A percentile compares a stretch with the other conserved stretches of the same genome.
Conservation (phyloP, 2,797 vertebrate genomes). For the Dromococcyx pavoninus region DNA sequence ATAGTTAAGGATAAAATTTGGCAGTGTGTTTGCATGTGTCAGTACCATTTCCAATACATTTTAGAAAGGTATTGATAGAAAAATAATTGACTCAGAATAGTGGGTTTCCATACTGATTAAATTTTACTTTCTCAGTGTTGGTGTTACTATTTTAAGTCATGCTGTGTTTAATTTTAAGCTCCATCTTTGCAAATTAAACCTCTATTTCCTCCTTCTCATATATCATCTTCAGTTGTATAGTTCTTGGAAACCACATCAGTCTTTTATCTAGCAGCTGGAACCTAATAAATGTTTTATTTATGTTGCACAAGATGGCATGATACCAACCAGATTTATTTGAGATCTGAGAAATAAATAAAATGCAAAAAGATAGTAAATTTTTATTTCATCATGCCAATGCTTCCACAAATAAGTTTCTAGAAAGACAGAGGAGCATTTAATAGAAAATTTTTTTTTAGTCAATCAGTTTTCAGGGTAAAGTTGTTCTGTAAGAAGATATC, state of each 20-base stretch:
- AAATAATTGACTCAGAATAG: not conserved
- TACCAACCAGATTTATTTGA: not conserved
- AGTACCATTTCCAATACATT: not conserved
- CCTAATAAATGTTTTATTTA: not conserved
- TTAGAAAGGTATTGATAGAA: not conserved
- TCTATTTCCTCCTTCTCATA: not conserved
- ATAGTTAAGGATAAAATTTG: not conserved
- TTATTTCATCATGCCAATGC: not conserved
- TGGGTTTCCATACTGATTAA: not conserved
- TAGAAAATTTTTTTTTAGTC: not conserved
- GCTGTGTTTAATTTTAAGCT: not conserved
- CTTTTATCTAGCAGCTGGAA: not conserved
- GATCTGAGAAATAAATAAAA: not conserved
- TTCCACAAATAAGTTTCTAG: not conserved
- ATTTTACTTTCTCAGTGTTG: conserved; percentile 2
- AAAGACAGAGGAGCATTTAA: not conserved
- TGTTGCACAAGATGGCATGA: not conserved
- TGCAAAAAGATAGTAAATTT: not conserved
- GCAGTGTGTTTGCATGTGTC: not conserved
- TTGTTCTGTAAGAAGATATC: not conserved
- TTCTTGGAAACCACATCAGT: not conserved
- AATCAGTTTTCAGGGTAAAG: not conserved
- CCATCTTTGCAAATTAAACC: conserved; percentile 1
- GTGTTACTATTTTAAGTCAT: not conserved
- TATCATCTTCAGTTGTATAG: not conserved